Evolutionary conservation across 2,797 vertebrate species (phyloP).

Genomic region (Phrynocephalus guinanensis): DNA sequence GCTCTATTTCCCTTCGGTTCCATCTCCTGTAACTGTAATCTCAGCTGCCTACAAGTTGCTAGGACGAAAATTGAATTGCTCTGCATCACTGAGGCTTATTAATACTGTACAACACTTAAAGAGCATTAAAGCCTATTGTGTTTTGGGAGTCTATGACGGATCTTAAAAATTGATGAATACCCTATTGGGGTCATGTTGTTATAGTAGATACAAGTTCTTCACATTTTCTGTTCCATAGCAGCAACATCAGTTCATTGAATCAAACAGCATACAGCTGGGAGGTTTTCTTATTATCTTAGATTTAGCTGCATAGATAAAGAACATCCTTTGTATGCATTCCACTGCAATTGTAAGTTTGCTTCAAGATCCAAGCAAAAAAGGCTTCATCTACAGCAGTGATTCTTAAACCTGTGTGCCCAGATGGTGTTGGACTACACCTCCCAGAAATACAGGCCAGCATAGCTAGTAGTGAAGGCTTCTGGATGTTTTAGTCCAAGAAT

Average conservation of each 20-base stretch:
- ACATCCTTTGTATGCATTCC: neutral
- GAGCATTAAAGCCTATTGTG: slow-evolving; percentile 66
- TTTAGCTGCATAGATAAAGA: neutral
- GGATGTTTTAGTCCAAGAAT: too few species aligned
- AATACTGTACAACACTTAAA: slow-evolving; percentile 68
- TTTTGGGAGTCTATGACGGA: slow-evolving; percentile 60
- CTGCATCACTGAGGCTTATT: slow-evolving; percentile 68
- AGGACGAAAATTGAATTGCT: slow-evolving; percentile 72
- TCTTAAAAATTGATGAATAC: slow-evolving; percentile 65
- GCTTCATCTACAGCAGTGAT: neutral
- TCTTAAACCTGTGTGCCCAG: too few species aligned
- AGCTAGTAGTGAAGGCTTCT: too few species aligned
- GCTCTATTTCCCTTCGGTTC: slow-evolving; percentile 70
- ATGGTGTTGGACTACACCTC: too few species aligned
- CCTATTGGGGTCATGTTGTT: slow-evolving; percentile 40
- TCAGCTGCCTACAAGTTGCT: slow-evolving; percentile 67
- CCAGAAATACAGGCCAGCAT: neutral
- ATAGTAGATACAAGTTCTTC: slow-evolving; percentile 52
- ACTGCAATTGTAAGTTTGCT: neutral
- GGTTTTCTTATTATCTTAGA: neutral
- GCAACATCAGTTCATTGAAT: slow-evolving; percentile 48
- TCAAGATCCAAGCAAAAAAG: neutral
- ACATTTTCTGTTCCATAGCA: slow-evolving; percentile 49
- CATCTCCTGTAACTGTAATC: slow-evolving; percentile 72
- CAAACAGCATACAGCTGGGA: slow-evolving; percentile 16